phyloP scores from a whole-genome alignment of 2,797 vertebrate species.

The Poeciliopsis turneri region DNA sequence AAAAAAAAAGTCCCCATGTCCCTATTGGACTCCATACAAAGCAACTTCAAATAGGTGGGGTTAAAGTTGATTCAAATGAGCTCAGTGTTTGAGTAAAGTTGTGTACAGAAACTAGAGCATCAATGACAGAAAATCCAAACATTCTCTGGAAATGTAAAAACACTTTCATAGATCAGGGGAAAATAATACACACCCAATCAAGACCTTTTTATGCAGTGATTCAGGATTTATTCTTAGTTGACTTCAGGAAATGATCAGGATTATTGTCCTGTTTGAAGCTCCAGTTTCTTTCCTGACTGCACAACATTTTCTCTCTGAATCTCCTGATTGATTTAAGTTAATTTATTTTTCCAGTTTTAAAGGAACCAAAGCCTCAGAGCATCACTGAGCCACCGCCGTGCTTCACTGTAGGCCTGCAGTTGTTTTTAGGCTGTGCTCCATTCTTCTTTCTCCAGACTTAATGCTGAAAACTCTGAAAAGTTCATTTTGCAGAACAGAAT shows the following conservation, averaged over 20 bases:
- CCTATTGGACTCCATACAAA: too few relatives aligned
- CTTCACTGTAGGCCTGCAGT: neutral
- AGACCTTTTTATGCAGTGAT: neutral
- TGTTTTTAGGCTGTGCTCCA: neutral
- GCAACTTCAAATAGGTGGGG: too few relatives aligned
- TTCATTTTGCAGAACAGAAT: neutral
- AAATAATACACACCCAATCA: neutral
- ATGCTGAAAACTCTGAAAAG: neutral
- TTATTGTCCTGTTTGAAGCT: neutral
- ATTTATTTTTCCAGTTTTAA: neutral
- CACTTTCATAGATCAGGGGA: neutral
- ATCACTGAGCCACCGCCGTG: neutral
- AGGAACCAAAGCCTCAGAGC: neutral
- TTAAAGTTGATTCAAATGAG: too few relatives aligned
- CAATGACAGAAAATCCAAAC: too few relatives aligned
- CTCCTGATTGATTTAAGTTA: neutral
- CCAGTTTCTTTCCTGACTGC: neutral
- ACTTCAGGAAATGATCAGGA: neutral
- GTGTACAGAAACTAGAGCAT: too few relatives aligned
- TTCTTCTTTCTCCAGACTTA: neutral
- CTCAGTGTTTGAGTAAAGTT: too few relatives aligned
- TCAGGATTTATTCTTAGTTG: neutral
- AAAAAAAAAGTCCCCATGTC: too few relatives aligned
- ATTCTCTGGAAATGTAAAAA: too few relatives aligned
- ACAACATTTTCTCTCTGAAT: neutral